Evolutionary conservation across 2,888 invertebrate species (phyloP).

Genomic region (Andrena camellia): DNA sequence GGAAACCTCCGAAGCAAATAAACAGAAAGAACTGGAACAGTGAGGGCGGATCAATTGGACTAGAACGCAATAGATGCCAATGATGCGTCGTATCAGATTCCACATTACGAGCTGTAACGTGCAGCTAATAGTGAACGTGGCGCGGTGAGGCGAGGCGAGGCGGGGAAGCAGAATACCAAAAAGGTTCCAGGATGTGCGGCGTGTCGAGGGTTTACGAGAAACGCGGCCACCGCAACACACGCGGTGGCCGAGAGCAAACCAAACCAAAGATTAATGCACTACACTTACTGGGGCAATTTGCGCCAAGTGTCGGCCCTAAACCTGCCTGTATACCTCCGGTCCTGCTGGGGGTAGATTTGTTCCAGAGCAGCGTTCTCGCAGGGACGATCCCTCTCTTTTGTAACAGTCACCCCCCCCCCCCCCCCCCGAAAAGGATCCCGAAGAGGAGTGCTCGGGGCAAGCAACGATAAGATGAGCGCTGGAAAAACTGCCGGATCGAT

Average conservation of each 20-base stretch:
- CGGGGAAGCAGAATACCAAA: slow-evolving; percentile 58
- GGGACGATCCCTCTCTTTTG: slow-evolving; percentile 65
- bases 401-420: slow-evolving; percentile 51
- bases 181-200: slow-evolving; percentile 76
- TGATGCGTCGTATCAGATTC: slow-evolving; percentile 23
- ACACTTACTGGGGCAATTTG: slow-evolving; percentile 85
- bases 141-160: slow-evolving; percentile 36
- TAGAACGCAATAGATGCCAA: background rate
- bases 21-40: too few species aligned
- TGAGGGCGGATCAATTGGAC: background rate
- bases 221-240: slow-evolving; percentile 83
- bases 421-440: slow-evolving; percentile 48
- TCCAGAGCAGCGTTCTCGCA: slow-evolving; percentile 66
- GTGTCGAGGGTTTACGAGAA: slow-evolving; percentile 81
- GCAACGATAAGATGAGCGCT: background rate
- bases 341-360: slow-evolving; percentile 78
- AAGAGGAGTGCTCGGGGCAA: slow-evolving; percentile 12
- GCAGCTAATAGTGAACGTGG: slow-evolving; percentile 12
- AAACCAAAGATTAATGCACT: slow-evolving; percentile 85
- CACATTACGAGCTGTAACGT: background rate
- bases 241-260: slow-evolving; percentile 81
- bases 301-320: slow-evolving; percentile 82
- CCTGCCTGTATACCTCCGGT: slow-evolving; percentile 71
- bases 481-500: slow-evolving; percentile 8
- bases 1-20: background rate